phyloP scores from a whole-genome alignment of 2,888 invertebrate genomes.

The Lithophane ornitopus region DNA sequence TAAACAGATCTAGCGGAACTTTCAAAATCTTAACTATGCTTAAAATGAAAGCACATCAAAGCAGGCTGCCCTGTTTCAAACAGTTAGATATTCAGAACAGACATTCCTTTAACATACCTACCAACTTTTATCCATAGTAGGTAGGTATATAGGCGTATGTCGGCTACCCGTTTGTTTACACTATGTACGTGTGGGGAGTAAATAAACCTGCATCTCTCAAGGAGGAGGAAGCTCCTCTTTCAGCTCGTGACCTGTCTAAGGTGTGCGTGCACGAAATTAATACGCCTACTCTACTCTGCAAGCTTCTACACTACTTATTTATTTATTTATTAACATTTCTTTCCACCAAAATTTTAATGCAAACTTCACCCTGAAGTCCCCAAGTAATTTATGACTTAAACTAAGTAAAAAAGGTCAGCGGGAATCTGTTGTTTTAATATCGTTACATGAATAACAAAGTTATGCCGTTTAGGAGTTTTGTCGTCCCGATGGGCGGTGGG shows the following conservation, averaged over 20 bases:
- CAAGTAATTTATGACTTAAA: conserved; percentile 68
- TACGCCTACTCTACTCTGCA: conserved; percentile 20
- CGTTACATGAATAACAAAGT: conserved; percentile 82
- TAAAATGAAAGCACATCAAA: conserved; percentile 42
- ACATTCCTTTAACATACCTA: conserved; percentile 39
- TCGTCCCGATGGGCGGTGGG: conserved; percentile 76
- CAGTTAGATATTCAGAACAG: conserved; percentile 29
- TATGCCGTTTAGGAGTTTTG: conserved; percentile 80
- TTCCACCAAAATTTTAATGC: conserved; percentile 29
- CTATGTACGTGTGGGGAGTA: conserved; percentile 41
- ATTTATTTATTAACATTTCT: conserved; percentile 33
- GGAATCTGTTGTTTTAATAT: conserved; percentile 78
- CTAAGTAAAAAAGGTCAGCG: conserved; percentile 70
- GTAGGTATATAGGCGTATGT: neutral
- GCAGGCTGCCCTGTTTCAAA: conserved; percentile 14
- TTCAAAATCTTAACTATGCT: conserved; percentile 31
- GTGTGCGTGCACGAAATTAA: conserved; percentile 50
- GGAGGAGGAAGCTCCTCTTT: conserved; percentile 35
- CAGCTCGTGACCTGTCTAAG: conserved; percentile 47
- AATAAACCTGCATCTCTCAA: conserved; percentile 39
- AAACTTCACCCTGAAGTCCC: conserved; percentile 32
- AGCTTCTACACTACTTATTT: conserved; percentile 19
- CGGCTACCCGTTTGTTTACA: conserved; percentile 51
- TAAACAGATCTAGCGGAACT: neutral
- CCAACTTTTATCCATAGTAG: neutral